A percentile compares a stretch with the other conserved stretches of the same genome.
These are phyloP conservation scores for Limnephilus lunatus DNA, from an alignment of 2,888 invertebrate genomes.

Conservation along the genomic window DNA sequence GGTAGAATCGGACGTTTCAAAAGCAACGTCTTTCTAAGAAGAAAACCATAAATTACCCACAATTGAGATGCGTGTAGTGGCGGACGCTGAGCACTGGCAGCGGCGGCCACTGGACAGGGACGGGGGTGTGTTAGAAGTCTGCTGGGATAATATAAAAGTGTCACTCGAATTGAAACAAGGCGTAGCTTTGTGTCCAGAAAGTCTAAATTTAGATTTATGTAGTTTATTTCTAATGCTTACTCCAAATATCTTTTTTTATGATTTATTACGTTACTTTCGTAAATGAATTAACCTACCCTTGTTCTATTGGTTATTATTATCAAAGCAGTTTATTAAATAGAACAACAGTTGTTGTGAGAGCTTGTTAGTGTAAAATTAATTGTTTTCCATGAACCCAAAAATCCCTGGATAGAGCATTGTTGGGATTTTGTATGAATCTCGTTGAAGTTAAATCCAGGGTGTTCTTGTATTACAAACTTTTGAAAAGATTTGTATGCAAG, in stretches of 20 bases:
- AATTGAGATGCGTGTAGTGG: conserved; percentile 17
- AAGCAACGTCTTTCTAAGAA: conserved; percentile 30
- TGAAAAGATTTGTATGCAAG: too few relatives aligned
- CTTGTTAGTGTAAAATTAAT: too few relatives aligned
- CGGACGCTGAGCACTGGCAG: neutral
- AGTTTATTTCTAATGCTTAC: neutral
- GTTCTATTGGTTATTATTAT: neutral
- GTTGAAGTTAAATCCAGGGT: too few relatives aligned
- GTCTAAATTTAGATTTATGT: neutral
- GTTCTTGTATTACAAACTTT: too few relatives aligned
- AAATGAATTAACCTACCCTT: neutral
- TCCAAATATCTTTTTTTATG: neutral
- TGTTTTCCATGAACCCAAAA: too few relatives aligned
- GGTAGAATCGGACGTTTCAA: conserved; percentile 13
- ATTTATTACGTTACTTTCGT: neutral
- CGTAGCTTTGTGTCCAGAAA: neutral
- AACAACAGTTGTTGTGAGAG: too few relatives aligned
- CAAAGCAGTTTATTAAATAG: too few relatives aligned
- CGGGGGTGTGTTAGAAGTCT: neutral
- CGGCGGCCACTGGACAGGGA: neutral
- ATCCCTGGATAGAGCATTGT: too few relatives aligned
- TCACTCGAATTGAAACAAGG: neutral
- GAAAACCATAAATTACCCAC: conserved; percentile 20
- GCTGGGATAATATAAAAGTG: neutral
- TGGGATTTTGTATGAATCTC: too few relatives aligned